A percentile compares a stretch with the other conserved stretches of the same genome.
Conservation (phyloP, 2,113 vertebrate species). For the Fukomys damarensis region DNA sequence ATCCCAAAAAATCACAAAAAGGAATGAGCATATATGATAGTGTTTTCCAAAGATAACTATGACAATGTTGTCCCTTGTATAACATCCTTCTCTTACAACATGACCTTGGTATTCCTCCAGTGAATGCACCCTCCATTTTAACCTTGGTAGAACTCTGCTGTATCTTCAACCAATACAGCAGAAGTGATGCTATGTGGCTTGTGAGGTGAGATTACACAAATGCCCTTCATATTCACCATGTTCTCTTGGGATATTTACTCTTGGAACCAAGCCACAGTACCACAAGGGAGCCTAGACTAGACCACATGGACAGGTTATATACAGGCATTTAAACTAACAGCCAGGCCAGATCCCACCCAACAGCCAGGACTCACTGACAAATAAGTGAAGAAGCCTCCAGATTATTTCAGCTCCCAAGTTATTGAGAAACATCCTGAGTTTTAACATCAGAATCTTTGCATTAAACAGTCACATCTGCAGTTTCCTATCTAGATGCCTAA, state of each 20-base stretch:
- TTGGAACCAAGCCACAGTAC: neutral
- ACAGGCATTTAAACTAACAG: neutral
- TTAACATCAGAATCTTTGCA: neutral
- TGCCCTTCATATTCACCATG: neutral
- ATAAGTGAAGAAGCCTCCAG: neutral
- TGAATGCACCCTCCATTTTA: neutral
- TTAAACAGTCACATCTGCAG: neutral
- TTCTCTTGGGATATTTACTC: neutral
- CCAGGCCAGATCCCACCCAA: neutral
- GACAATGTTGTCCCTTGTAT: neutral
- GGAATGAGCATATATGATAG: neutral
- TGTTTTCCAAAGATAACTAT: slow-evolving; percentile 7
- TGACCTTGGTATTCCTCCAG: neutral
- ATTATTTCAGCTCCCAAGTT: neutral
- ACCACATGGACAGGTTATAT: neutral
- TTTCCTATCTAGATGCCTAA: neutral
- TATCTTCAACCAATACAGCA: neutral
- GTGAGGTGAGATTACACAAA: neutral
- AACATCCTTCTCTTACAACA: neutral
- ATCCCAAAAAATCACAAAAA: neutral
- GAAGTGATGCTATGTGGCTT: neutral
- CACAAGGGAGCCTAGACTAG: neutral
- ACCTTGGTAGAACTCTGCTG: neutral
- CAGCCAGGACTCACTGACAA: neutral
- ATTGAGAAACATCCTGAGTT: neutral